phyloP scores from a whole-genome alignment of 2,888 invertebrate species.

The Lissonota sp. region DNA sequence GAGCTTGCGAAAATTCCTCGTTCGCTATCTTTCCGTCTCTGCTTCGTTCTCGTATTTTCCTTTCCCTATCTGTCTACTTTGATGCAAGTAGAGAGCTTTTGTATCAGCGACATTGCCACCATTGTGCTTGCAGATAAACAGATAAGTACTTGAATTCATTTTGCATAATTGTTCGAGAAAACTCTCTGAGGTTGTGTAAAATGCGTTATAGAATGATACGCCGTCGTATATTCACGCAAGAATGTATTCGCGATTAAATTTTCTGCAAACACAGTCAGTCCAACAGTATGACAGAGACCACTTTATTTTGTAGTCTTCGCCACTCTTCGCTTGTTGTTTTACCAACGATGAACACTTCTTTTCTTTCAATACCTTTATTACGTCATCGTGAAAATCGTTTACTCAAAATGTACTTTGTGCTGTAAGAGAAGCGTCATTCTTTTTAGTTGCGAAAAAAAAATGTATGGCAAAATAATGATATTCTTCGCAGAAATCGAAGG shows the following conservation, averaged over 20 bases:
- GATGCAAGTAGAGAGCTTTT: slow-evolving; percentile 38
- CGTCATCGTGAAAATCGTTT: background rate
- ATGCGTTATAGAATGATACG: slow-evolving; percentile 15
- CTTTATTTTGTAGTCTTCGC: background rate
- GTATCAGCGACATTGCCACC: slow-evolving; percentile 33
- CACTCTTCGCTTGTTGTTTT: too few species aligned
- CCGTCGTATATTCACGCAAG: background rate
- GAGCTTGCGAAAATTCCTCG: slow-evolving; percentile 35
- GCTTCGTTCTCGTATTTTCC: background rate
- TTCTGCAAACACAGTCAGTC: background rate
- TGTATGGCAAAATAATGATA: too few species aligned
- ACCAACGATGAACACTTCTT: slow-evolving; percentile 1
- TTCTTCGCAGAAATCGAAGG: too few species aligned
- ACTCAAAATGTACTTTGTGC: too few species aligned
- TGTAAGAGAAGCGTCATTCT: too few species aligned
- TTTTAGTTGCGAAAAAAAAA: too few species aligned
- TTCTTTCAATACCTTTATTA: background rate
- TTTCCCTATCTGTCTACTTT: slow-evolving; percentile 15
- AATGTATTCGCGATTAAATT: slow-evolving; percentile 18
- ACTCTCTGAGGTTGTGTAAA: slow-evolving; percentile 25
- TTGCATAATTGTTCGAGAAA: slow-evolving; percentile 31
- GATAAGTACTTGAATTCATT: slow-evolving; percentile 50
- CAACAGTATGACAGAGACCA: slow-evolving; percentile 2
- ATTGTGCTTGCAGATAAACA: slow-evolving; percentile 45
- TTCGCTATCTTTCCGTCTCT: background rate